Conservation (phyloP, 2,113 vertebrate genomes). For the Hypanus sabinus region DNA sequence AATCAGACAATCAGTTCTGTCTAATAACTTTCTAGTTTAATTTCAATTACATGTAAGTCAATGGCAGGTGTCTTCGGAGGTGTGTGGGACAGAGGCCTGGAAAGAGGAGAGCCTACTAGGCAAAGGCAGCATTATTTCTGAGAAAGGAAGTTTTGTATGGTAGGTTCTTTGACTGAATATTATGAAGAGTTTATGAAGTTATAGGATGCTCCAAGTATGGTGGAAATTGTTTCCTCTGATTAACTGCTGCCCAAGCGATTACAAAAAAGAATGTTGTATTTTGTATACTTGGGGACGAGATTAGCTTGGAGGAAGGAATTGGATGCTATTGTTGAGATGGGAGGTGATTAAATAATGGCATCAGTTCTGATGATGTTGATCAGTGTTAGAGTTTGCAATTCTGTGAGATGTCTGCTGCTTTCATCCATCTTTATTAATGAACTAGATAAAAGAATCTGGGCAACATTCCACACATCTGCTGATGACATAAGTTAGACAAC, state of each 20-base stretch:
- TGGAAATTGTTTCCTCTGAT: neutral
- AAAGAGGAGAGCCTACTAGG: neutral
- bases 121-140: neutral
- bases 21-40: neutral
- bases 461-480: neutral
- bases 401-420: neutral
- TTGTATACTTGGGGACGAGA: neutral
- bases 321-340: neutral
- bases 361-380: neutral
- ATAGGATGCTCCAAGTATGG: neutral
- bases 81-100: neutral
- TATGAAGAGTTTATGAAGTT: neutral
- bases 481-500: neutral
- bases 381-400: neutral
- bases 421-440: neutral
- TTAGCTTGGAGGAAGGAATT: neutral
- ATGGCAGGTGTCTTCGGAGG: neutral
- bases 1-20: neutral
- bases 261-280: neutral
- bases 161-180: neutral
- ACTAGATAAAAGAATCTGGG: neutral
- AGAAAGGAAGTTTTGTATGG: neutral
- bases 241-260: neutral
- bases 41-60: neutral
- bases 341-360: neutral